These are phyloP conservation scores for Crioceris asparagi DNA, from an alignment of 2,888 invertebrate species.

Conservation along the genomic window DNA sequence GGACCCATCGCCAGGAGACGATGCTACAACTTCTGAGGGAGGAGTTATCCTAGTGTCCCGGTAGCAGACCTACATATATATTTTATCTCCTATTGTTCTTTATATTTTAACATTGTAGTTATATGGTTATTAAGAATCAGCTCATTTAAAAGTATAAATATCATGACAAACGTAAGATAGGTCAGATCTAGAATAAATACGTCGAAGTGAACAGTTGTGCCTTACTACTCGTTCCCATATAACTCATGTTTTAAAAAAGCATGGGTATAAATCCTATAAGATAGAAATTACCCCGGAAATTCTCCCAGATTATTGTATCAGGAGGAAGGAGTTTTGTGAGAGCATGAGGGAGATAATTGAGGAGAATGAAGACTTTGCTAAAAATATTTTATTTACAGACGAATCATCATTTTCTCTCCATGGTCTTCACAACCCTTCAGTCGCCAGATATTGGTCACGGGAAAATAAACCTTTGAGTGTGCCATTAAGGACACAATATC, in stretches of 20 bases:
- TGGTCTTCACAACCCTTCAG: slow-evolving; percentile 2
- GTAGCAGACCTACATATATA: too few species aligned
- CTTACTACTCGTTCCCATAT: too few species aligned
- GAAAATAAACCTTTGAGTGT: background rate
- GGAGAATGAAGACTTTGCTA: background rate
- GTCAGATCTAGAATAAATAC: too few species aligned
- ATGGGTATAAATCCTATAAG: slow-evolving; percentile 4
- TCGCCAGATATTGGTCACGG: background rate
- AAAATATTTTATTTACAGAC: slow-evolving; percentile 3
- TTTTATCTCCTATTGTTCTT: too few species aligned
- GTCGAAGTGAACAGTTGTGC: too few species aligned
- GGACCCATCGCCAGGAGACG: too few species aligned
- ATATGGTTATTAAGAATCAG: too few species aligned
- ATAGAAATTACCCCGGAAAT: slow-evolving; percentile 1
- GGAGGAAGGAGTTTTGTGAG: slow-evolving; percentile 4
- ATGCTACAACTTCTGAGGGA: too few species aligned
- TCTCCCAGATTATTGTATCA: background rate
- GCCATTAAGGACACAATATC: background rate
- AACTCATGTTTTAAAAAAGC: slow-evolving; percentile 3
- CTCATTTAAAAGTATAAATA: too few species aligned
- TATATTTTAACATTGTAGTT: too few species aligned
- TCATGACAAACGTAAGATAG: too few species aligned
- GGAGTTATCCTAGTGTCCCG: too few species aligned
- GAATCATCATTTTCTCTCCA: slow-evolving; percentile 3
- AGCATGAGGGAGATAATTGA: slow-evolving; percentile 1